phyloP scores from a whole-genome alignment of 2,888 invertebrate genomes.

The Drosophila heteroneura region DNA sequence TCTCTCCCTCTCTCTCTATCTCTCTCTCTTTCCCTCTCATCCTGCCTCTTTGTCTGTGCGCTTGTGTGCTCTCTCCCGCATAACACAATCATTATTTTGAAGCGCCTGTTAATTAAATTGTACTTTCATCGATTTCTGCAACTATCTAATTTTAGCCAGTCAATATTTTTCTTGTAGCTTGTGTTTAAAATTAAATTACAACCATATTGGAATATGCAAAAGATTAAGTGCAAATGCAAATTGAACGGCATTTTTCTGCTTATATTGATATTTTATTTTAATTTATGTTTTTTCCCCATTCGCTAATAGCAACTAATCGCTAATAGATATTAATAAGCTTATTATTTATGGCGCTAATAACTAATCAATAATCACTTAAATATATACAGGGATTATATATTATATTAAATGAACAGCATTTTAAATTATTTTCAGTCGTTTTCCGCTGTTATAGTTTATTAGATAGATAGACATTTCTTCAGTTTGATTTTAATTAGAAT shows the following conservation, averaged over 20 bases:
- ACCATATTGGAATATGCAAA: background rate
- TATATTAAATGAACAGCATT: background rate
- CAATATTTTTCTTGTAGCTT: background rate
- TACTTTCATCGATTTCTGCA: conserved; percentile 35
- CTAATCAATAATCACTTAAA: background rate
- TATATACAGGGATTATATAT: background rate
- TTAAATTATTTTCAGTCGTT: background rate
- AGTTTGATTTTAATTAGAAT: background rate
- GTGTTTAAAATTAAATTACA: background rate
- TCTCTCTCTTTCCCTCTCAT: background rate
- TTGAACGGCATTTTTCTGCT: background rate
- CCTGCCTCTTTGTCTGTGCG: background rate
- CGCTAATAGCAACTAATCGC: too few species aligned
- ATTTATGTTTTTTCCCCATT: background rate
- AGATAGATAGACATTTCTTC: background rate
- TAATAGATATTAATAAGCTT: background rate
- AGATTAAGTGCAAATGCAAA: background rate
- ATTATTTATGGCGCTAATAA: background rate
- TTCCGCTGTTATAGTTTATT: background rate
- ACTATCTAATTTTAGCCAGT: background rate
- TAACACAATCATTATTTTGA: conserved; percentile 34
- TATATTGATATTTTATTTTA: background rate
- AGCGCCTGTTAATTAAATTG: conserved; percentile 61
- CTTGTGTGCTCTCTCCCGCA: background rate
- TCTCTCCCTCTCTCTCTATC: background rate